Base-by-base conservation (phyloP, 2,888 invertebrate species). In the Aphodius granarius region DNA sequence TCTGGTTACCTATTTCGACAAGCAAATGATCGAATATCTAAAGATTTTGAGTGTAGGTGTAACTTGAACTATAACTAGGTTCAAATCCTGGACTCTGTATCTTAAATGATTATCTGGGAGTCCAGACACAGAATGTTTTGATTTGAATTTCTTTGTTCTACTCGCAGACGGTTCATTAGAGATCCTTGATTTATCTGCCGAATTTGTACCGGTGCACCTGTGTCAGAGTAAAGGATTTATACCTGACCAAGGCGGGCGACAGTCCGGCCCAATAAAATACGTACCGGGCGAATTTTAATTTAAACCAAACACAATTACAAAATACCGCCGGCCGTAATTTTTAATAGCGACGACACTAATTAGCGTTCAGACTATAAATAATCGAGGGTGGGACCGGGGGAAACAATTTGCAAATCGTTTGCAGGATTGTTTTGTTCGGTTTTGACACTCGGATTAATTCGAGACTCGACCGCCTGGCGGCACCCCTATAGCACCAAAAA, bases 341-440 rank as follows among this genome's bases (percentile, higher is more conserved):
- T 82, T 81, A 81, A 83, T 81, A 78, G 80, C 78, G 78, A 79
- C 80, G 81, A 81, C 82, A 82, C 81, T 83, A 83, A 83, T 83
- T 83, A 83, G 81, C 79, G 79, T 75, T 21, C 78, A 78, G 77
- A 79, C 79, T 78, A 83, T 83, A 83, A 83, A 83, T 83, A 83
- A 82, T 64, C 77, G 77, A 79, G 79, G 68, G 78, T 21, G n/a
- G 21, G 20, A 43, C 66, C 66, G 72, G 66, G 73, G 43, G 79
- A 74, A 83, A 83, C 81, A 82, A 82, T 82, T 83, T 83, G 82
- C 82, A 82, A 82, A 82, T 82, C 82, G 81, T 82, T 82, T 82
- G 80, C 43, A 43, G 43, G n/a, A 9, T 43, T 43, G 78, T 79
- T 77, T 81, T 82, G 82, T 81, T 83, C 82, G 81, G 81, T 83